These are phyloP conservation scores for Ryuthela nishihirai DNA, from an alignment of 2,888 invertebrate genomes.

Conservation along the genomic window DNA sequence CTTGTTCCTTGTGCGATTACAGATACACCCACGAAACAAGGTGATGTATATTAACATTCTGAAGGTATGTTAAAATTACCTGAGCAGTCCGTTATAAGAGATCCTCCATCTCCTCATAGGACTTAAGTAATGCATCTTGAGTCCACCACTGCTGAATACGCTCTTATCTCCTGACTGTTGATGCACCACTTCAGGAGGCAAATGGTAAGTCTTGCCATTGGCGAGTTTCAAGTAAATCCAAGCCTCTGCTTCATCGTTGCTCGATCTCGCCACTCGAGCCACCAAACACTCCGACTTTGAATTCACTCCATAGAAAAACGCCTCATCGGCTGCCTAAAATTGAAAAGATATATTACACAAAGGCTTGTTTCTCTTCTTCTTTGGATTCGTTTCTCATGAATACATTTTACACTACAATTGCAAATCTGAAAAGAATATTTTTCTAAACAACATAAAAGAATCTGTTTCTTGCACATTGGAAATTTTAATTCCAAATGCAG, in stretches of 20 bases:
- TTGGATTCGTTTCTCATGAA: too few species aligned
- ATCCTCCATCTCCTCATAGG: constrained; percentile 34
- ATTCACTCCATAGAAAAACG: constrained; percentile 25
- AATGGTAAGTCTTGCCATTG: constrained; percentile 10
- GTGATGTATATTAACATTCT: neutral
- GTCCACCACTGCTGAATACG: constrained; percentile 15
- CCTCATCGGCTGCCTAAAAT: constrained; percentile 17
- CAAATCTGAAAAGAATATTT: too few species aligned
- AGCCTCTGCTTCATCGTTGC: constrained; percentile 14
- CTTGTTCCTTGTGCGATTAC: too few species aligned
- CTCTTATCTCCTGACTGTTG: constrained; percentile 14
- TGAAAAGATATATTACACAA: too few species aligned
- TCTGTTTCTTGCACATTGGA: too few species aligned
- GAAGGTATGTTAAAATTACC: constrained; percentile 4
- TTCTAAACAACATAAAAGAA: too few species aligned
- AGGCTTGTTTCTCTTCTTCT: too few species aligned
- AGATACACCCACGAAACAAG: too few species aligned
- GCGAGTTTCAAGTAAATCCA: constrained; percentile 13
- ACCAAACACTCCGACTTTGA: constrained; percentile 13
- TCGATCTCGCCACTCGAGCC: neutral
- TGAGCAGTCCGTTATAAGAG: constrained; percentile 30
- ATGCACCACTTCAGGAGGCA: neutral
- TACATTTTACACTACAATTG: too few species aligned
- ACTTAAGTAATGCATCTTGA: constrained; percentile 13
- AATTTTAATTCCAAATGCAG: too few species aligned